These are phyloP conservation scores for Venusia cambrica DNA, from an alignment of 2,888 invertebrate genomes.

Conservation along the genomic window DNA sequence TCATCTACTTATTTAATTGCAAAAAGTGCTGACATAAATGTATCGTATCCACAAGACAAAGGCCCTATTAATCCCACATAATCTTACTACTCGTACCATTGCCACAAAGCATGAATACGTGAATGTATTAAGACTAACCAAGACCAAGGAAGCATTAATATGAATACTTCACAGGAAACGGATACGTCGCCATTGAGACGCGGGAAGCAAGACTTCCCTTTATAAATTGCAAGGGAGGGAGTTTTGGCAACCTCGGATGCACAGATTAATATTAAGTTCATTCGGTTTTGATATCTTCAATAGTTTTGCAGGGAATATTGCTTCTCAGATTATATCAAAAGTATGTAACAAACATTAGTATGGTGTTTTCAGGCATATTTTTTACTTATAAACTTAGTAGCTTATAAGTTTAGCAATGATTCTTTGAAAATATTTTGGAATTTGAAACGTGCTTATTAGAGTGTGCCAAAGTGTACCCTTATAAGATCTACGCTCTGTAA, in stretches of 20 bases:
- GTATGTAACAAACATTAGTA: no score
- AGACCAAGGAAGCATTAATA: conserved; percentile 30
- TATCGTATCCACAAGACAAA: conserved; percentile 2
- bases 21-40: no score
- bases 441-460: no score
- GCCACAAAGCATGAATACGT: conserved; percentile 15
- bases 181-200: conserved; percentile 67
- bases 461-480: no score
- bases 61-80: not conserved
- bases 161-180: conserved; percentile 52
- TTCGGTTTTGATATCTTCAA: conserved; percentile 15
- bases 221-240: conserved; percentile 56
- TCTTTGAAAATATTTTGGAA: no score
- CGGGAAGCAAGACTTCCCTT: conserved; percentile 76
- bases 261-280: conserved; percentile 15
- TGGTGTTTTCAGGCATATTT: no score
- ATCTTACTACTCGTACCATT: no score
- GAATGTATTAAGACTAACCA: conserved; percentile 17
- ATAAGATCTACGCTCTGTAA: no score
- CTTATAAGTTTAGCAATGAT: no score
- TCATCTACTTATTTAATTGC: no score
- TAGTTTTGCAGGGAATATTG: conserved; percentile 13
- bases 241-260: conserved; percentile 55
- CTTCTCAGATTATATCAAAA: no score
- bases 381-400: no score